Conservation (phyloP, 2,797 vertebrate genomes). For the Echiichthys vipera region DNA sequence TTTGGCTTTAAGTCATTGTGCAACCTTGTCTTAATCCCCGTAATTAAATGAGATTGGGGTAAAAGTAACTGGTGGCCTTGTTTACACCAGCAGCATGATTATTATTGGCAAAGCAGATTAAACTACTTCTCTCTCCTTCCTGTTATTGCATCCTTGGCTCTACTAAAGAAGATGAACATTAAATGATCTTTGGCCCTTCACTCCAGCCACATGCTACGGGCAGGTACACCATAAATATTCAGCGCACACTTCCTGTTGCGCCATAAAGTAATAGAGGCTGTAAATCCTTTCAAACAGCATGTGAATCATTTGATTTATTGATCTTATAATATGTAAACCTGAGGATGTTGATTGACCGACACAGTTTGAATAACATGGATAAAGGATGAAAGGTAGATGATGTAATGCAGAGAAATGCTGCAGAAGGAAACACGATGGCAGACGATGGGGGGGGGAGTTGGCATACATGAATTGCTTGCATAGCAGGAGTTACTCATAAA, state of each 20-base stretch:
- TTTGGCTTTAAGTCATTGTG: not conserved
- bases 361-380: not conserved
- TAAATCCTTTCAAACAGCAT: slow-evolving; percentile 1
- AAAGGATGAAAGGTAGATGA: not conserved
- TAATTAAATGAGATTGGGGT: not conserved
- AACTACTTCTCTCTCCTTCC: not conserved
- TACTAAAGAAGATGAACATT: not conserved
- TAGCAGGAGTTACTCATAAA: slow-evolving; percentile 52
- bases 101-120: not conserved
- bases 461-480: slow-evolving; percentile 29
- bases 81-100: not conserved
- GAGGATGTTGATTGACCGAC: not conserved
- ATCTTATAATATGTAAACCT: not conserved
- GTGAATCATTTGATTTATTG: not conserved
- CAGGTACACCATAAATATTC: not conserved
- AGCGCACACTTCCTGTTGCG: slow-evolving; percentile 5
- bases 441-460: not conserved
- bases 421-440: not conserved
- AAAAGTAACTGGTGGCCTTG: not conserved
- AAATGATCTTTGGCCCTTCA: not conserved
- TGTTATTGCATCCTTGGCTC: not conserved
- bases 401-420: not conserved
- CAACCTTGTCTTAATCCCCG: not conserved
- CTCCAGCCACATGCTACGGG: too few relatives aligned
- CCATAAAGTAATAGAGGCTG: not conserved